Evolutionary conservation across 2,113 vertebrate genomes (phyloP).

Genomic region (Phyllopteryx taeniolatus): DNA sequence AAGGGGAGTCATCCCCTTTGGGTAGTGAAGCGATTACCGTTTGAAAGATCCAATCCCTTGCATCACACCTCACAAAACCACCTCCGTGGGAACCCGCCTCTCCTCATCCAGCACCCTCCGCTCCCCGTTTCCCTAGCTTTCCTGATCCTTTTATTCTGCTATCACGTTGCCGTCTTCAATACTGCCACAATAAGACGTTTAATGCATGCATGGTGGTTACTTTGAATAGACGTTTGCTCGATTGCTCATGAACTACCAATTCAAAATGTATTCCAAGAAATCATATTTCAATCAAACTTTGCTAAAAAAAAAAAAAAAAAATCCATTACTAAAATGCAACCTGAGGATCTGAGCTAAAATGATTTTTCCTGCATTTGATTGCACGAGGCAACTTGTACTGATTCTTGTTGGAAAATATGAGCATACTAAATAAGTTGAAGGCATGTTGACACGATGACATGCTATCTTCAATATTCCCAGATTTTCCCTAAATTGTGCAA

Average conservation of each 20-base stretch:
- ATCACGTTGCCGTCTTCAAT: conserved; percentile 46
- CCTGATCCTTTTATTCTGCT: conserved; percentile 38
- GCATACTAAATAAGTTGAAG: no score
- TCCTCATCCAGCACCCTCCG: conserved; percentile 36
- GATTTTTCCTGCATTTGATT: no score
- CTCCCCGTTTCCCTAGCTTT: conserved; percentile 30
- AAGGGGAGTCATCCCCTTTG: conserved; percentile 63
- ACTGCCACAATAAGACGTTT: conserved; percentile 36
- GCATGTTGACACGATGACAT: no score
- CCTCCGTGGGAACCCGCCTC: conserved; percentile 53
- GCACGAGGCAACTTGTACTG: no score
- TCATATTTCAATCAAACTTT: not conserved
- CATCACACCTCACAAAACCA: conserved; percentile 60
- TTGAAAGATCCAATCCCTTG: conserved; percentile 67
- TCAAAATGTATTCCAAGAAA: not conserved
- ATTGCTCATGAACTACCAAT: not conserved
- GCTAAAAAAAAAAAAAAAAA: not conserved
- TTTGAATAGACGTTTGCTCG: not conserved
- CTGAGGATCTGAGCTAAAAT: no score
- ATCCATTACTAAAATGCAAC: no score
- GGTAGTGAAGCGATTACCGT: conserved; percentile 66
- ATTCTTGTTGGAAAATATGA: no score
- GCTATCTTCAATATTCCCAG: no score
- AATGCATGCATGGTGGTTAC: conserved; percentile 28
- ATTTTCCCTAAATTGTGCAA: no score